Conservation (phyloP, 37 sponge, comb jelly and placozoan species). For the Ianthella basta region DNA sequence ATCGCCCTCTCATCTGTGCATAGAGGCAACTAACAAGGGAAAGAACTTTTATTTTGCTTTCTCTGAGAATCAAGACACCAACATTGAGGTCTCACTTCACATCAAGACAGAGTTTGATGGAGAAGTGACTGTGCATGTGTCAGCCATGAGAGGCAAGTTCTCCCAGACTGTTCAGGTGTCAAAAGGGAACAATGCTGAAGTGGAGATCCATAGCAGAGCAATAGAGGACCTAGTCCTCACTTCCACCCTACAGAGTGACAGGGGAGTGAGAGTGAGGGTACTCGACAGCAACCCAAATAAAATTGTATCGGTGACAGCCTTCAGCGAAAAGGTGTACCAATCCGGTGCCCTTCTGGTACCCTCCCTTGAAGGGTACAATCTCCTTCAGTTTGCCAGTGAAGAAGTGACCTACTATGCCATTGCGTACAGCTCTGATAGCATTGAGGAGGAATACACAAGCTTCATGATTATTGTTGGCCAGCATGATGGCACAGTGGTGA, state of each 20-base stretch:
- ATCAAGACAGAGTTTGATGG: neutral
- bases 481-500: constrained; percentile 21
- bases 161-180: constrained; percentile 12
- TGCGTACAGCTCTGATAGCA: neutral
- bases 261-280: constrained; percentile 2
- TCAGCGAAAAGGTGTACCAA: neutral
- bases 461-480: constrained; percentile 19
- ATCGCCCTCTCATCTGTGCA: neutral
- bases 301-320: neutral
- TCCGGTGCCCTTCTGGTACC: neutral
- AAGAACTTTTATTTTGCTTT: constrained; percentile 14
- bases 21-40: constrained; percentile 5
- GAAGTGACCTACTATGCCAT: constrained; percentile 10
- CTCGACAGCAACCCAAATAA: neutral
- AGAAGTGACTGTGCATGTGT: constrained; percentile 1
- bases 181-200: neutral
- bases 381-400: neutral
- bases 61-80: neutral
- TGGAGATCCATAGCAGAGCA: neutral
- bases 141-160: neutral
- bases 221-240: constrained; percentile 10
- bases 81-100: neutral
- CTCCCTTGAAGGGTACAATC: neutral
- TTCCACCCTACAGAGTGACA: neutral
- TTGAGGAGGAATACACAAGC: neutral